phyloP scores from a whole-genome alignment of 2,113 vertebrate genomes.

The Pandion haliaetus region DNA sequence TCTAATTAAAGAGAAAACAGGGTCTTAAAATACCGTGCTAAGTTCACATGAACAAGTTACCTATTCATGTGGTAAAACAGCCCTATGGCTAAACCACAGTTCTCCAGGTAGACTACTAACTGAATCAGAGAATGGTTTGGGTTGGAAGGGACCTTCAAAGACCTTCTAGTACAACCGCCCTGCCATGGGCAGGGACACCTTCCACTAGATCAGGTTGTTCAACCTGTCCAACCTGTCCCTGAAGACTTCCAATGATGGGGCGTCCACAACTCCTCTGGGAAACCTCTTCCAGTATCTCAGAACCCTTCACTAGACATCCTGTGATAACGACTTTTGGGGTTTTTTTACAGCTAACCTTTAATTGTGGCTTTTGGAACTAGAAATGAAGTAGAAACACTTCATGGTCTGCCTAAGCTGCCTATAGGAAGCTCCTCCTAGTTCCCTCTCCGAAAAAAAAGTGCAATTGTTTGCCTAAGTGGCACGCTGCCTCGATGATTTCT shows the following conservation, averaged over 20 bases:
- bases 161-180: neutral
- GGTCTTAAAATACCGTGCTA: neutral
- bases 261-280: neutral
- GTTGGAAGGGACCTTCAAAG: neutral
- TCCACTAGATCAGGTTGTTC: neutral
- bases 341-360: neutral
- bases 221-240: neutral
- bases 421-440: neutral
- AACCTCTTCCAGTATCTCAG: neutral
- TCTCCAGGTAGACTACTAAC: neutral
- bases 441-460: neutral
- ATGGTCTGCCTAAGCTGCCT: neutral
- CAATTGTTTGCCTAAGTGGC: neutral
- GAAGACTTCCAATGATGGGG: neutral
- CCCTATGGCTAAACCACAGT: neutral
- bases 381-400: neutral
- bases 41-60: neutral
- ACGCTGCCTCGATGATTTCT: rapidly evolving
- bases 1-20: neutral
- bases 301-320: neutral
- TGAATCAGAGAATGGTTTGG: neutral
- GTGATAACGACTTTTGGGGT: neutral
- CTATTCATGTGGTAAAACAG: neutral
- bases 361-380: neutral
- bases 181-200: too few species aligned